These are phyloP conservation scores for Notolepis coatsorum DNA, from an alignment of 2,797 vertebrate species.

Conservation along the genomic window DNA sequence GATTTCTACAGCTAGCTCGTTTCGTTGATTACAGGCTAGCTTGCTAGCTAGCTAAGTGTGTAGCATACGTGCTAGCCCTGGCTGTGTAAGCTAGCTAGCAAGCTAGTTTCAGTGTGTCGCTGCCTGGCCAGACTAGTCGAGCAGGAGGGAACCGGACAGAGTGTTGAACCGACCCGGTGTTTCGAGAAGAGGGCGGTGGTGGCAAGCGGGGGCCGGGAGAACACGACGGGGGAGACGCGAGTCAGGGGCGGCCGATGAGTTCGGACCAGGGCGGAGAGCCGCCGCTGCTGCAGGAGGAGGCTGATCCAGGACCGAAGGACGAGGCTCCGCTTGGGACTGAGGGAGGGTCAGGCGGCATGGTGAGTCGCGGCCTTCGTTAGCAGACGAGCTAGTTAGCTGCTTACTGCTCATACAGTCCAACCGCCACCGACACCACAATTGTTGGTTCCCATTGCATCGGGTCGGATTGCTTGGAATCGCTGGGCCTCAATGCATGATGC, in stretches of 20 bases:
- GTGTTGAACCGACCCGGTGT: slow-evolving; percentile 53
- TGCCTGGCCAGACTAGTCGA: slow-evolving; percentile 46
- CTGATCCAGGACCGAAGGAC: slow-evolving; percentile 84
- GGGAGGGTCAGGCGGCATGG: slow-evolving; percentile 83
- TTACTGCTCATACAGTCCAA: slow-evolving; percentile 31
- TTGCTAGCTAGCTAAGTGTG: slow-evolving; percentile 47
- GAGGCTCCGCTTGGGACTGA: slow-evolving; percentile 77
- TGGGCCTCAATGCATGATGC: not conserved
- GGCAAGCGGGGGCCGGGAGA: slow-evolving; percentile 77
- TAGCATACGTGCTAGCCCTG: slow-evolving; percentile 56
- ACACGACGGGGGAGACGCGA: slow-evolving; percentile 82
- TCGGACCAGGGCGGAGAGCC: slow-evolving; percentile 87
- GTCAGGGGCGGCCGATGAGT: slow-evolving; percentile 88
- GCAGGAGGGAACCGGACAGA: slow-evolving; percentile 54
- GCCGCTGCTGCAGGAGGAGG: slow-evolving; percentile 87
- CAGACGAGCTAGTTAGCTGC: slow-evolving; percentile 27
- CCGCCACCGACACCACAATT: slow-evolving; percentile 36
- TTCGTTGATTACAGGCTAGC: slow-evolving; percentile 67
- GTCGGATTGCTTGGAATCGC: not conserved
- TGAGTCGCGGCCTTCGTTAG: slow-evolving; percentile 78
- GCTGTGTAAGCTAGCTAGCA: slow-evolving; percentile 47
- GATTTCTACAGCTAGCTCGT: slow-evolving; percentile 72
- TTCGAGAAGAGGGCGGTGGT: slow-evolving; percentile 38
- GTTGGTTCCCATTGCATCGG: slow-evolving; percentile 9
- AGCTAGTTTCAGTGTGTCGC: slow-evolving; percentile 55